phyloP scores from a whole-genome alignment of 2,888 invertebrate genomes.

The Diarsia brunnea region DNA sequence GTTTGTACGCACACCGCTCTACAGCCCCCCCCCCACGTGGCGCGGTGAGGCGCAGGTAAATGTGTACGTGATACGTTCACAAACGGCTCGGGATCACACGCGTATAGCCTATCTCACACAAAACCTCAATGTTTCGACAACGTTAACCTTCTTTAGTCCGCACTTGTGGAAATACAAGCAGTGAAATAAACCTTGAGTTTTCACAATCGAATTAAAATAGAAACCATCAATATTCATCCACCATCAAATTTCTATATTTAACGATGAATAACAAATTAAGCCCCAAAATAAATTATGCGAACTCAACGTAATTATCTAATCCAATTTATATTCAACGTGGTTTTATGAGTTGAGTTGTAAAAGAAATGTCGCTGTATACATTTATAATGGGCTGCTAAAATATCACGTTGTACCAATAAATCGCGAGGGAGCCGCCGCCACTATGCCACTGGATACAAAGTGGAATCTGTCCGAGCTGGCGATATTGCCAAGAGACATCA shows the following conservation, averaged over 20 bases:
- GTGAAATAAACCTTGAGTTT: conserved; percentile 4
- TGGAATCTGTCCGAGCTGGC: conserved; percentile 36
- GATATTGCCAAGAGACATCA: conserved; percentile 52
- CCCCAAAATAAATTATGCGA: conserved; percentile 35
- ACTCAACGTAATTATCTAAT: conserved; percentile 49
- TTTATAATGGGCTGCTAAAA: conserved; percentile 59
- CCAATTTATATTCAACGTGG: conserved; percentile 57
- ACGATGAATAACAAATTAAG: conserved; percentile 32
- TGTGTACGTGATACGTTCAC: conserved; percentile 34
- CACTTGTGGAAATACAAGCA: background rate
- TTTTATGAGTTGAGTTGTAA: conserved; percentile 58
- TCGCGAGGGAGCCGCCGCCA: conserved; percentile 9
- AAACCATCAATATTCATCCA: conserved; percentile 6
- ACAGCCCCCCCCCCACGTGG: no score
- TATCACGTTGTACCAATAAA: conserved; percentile 59
- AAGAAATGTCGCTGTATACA: conserved; percentile 52
- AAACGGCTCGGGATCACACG: conserved; percentile 6
- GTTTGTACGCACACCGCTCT: conserved; percentile 17
- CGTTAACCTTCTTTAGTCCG: conserved; percentile 10
- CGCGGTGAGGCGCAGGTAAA: conserved; percentile 19
- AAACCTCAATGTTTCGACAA: conserved; percentile 2
- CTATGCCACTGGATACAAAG: conserved; percentile 35
- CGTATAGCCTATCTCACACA: background rate
- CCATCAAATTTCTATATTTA: conserved; percentile 10
- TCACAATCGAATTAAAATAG: conserved; percentile 19